Percentiles rank a stretch among this genome's conserved stretches.
Evolutionary conservation across 2,113 vertebrate genomes (phyloP).

Genomic region (Oplegnathus fasciatus): DNA sequence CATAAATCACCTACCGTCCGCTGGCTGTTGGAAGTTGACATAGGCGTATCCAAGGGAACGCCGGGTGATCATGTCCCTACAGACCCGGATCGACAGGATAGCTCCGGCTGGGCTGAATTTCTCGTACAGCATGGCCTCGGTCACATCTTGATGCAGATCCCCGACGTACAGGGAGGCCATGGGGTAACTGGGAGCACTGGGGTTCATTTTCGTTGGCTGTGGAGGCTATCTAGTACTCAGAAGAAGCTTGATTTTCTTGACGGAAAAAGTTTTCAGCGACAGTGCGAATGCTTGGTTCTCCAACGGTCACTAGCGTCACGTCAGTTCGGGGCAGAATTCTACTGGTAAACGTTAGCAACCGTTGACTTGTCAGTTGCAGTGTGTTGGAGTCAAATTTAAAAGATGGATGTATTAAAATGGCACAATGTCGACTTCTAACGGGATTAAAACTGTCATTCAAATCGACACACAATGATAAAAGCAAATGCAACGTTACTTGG

Average conservation of each 20-base stretch:
- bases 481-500: constrained; percentile 37
- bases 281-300: neutral
- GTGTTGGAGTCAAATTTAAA: constrained; percentile 6
- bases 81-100: constrained; percentile 92
- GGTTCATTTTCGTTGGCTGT: constrained; percentile 86
- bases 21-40: constrained; percentile 93
- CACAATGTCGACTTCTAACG: constrained; percentile 6
- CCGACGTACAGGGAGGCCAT: constrained; percentile 94
- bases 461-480: constrained; percentile 32
- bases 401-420: constrained; percentile 31
- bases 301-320: constrained; percentile 45
- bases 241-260: constrained; percentile 1
- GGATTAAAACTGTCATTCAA: constrained; percentile 43
- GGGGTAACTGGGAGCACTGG: constrained; percentile 92
- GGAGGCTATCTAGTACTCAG: neutral
- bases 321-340: constrained; percentile 24
- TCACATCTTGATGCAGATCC: constrained; percentile 91
- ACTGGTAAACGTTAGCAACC: constrained; percentile 39
- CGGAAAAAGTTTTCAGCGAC: constrained; percentile 50
- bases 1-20: constrained; percentile 86
- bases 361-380: constrained; percentile 45
- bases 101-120: constrained; percentile 93
- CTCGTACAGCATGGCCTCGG: constrained; percentile 94
- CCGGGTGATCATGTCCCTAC: constrained; percentile 93
- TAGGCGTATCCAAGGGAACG: constrained; percentile 93